Evolutionary conservation across 2,888 invertebrate genomes (phyloP).

Genomic region (Agrotis puta): DNA sequence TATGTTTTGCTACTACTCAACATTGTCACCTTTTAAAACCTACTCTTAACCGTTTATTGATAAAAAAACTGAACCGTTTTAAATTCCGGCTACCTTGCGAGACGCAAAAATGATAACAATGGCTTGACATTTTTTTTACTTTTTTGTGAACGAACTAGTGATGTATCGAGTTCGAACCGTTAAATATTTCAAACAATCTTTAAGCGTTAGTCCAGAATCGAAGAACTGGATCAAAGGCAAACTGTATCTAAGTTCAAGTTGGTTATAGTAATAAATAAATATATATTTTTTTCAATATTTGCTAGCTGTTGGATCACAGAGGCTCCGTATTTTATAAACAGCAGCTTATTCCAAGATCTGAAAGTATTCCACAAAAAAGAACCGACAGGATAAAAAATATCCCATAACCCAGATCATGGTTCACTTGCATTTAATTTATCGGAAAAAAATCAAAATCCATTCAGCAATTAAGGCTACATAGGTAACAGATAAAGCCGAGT

Average conservation of each 20-base stretch:
- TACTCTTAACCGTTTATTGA: slow-evolving; percentile 7
- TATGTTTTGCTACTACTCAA: slow-evolving; percentile 34
- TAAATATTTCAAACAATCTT: not conserved
- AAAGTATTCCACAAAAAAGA: not conserved
- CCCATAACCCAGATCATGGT: not conserved
- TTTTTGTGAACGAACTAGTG: slow-evolving; percentile 6
- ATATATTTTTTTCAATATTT: too few species aligned
- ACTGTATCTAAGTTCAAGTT: too few species aligned
- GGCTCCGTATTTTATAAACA: too few species aligned
- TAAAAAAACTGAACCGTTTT: slow-evolving; percentile 26
- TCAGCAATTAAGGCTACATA: not conserved
- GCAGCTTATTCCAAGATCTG: too few species aligned
- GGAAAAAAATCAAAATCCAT: not conserved
- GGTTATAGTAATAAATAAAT: too few species aligned
- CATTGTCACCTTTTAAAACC: slow-evolving; percentile 15
- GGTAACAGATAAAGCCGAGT: not conserved
- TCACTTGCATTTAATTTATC: not conserved
- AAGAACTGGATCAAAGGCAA: too few species aligned
- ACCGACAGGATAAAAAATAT: too few species aligned
- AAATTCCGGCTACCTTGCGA: slow-evolving; percentile 15
- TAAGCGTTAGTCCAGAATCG: too few species aligned
- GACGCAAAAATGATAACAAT: slow-evolving; percentile 30
- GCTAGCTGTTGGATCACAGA: too few species aligned
- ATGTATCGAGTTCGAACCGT: slow-evolving; percentile 5
- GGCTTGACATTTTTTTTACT: slow-evolving; percentile 9